Conservation (phyloP, 2,797 vertebrate genomes). For the Florisuga fusca region DNA sequence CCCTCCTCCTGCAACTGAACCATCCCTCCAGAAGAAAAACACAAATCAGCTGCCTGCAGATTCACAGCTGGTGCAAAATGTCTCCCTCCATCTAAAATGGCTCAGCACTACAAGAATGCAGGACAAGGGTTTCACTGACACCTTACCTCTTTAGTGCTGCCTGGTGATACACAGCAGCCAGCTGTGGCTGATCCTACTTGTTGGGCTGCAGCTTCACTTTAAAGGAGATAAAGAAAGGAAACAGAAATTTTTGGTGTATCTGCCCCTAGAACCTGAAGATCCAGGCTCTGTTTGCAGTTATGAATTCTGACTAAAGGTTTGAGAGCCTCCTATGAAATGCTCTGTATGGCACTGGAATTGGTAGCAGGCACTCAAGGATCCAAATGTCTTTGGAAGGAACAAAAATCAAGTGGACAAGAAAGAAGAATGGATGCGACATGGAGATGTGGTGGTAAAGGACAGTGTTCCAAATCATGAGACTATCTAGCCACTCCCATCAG, state of each 20-base stretch:
- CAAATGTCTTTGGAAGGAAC: not conserved
- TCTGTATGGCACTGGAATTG: not conserved
- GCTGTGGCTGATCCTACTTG: not conserved
- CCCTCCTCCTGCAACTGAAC: not conserved
- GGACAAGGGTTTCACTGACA: not conserved
- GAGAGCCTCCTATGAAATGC: not conserved
- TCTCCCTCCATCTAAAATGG: not conserved
- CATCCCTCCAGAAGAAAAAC: not conserved
- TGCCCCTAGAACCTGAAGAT: not conserved
- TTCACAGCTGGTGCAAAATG: not conserved
- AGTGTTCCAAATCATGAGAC: not conserved
- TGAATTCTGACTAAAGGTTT: not conserved
- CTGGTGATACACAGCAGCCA: not conserved
- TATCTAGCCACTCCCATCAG: not conserved
- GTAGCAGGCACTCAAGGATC: not conserved
- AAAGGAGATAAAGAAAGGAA: not conserved
- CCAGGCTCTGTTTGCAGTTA: not conserved
- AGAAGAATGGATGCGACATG: not conserved
- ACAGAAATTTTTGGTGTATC: not conserved
- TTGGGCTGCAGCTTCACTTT: not conserved
- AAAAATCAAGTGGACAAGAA: not conserved
- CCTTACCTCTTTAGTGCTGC: not conserved
- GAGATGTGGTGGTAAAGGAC: fast-evolving
- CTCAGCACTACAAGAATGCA: not conserved
- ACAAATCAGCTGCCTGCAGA: not conserved